These are phyloP conservation scores for Drosophila quinaria DNA, from an alignment of 2,888 invertebrate genomes.

Conservation along the genomic window DNA sequence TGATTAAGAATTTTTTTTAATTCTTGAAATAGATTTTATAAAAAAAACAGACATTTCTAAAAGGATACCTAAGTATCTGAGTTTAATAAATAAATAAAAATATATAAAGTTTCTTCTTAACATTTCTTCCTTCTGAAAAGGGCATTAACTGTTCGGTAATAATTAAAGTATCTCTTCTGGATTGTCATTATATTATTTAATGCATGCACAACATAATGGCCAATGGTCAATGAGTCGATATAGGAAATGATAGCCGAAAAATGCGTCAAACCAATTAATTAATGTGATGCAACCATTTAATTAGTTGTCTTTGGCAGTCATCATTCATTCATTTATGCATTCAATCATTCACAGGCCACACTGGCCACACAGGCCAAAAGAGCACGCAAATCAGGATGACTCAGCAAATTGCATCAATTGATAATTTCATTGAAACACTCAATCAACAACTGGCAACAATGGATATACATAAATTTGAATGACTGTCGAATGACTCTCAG, in stretches of 20 bases:
- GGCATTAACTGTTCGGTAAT: neutral
- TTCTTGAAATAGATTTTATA: too few relatives aligned
- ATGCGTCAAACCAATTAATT: constrained; percentile 69
- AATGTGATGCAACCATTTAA: constrained; percentile 58
- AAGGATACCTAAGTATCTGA: too few relatives aligned
- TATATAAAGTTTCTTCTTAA: too few relatives aligned
- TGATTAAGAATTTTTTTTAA: too few relatives aligned
- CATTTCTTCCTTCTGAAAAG: neutral
- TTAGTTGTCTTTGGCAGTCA: constrained; percentile 51
- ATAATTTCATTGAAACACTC: constrained; percentile 78
- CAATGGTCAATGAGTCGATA: constrained; percentile 6
- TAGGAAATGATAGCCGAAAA: constrained; percentile 48
- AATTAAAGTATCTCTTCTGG: too few relatives aligned
- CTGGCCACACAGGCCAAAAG: constrained; percentile 16
- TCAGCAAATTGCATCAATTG: constrained; percentile 71
- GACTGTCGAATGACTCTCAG: constrained; percentile 24
- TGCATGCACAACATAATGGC: constrained; percentile 26
- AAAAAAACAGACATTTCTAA: too few relatives aligned
- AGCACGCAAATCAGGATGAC: constrained; percentile 36
- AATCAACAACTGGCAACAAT: constrained; percentile 73
- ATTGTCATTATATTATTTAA: constrained; percentile 20
- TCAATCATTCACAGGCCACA: constrained; percentile 13
- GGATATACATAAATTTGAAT: constrained; percentile 70
- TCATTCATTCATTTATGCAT: constrained; percentile 5
- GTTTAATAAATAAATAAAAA: too few relatives aligned